Conservation (phyloP, 2,797 vertebrate genomes). For the Sebastes steindachneri region DNA sequence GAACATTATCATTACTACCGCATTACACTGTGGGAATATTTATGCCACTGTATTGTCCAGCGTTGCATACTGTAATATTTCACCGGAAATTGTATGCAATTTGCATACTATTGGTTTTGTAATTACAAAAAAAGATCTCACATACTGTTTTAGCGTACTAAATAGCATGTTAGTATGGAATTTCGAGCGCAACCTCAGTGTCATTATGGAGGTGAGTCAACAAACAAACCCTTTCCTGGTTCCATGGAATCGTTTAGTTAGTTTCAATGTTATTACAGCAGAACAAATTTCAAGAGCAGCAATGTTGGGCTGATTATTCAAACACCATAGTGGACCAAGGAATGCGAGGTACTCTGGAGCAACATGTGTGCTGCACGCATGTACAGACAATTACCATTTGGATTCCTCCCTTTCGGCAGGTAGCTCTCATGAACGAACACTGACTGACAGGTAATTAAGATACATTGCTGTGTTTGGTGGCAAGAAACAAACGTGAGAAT, state of each 20-base stretch:
- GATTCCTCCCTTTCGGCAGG: background rate
- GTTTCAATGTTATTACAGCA: background rate
- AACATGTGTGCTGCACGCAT: background rate
- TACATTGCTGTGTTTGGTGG: background rate
- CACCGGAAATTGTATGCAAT: too few species aligned
- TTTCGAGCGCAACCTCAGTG: too few species aligned
- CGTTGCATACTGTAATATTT: too few species aligned
- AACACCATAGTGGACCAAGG: background rate
- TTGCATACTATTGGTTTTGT: too few species aligned
- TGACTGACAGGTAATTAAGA: background rate
- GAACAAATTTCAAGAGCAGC: background rate
- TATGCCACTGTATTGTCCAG: too few species aligned
- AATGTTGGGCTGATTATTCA: background rate
- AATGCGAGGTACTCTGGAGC: background rate
- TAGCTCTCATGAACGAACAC: background rate
- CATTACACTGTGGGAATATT: too few species aligned
- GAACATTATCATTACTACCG: too few species aligned
- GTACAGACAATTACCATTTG: background rate
- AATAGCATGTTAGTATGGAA: too few species aligned
- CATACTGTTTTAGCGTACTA: too few species aligned
- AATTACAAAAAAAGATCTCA: too few species aligned
- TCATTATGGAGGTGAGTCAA: background rate
- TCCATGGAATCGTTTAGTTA: background rate
- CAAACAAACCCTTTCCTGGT: background rate
- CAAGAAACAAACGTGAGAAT: background rate